Conservation (phyloP, 2,888 invertebrate genomes). For the Leistus spinibarbis region DNA sequence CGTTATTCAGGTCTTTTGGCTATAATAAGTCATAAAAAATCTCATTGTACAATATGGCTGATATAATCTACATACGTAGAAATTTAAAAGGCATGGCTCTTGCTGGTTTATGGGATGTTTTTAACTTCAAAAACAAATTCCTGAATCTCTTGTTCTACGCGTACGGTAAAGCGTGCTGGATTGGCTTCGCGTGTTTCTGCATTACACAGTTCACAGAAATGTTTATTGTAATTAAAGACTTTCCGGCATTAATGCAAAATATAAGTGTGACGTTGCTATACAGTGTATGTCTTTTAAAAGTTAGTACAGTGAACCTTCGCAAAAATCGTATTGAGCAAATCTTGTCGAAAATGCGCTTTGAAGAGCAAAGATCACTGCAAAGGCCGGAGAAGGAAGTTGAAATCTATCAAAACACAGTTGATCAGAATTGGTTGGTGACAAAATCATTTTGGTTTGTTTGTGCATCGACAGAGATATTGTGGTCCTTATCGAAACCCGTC, state of each 20-base stretch:
- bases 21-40: no score
- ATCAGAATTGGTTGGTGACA: conserved; percentile 13
- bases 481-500: conserved; percentile 1
- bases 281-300: not conserved
- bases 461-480: conserved; percentile 2
- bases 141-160: conserved; percentile 3
- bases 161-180: not conserved
- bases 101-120: conserved; percentile 21
- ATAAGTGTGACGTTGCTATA: not conserved
- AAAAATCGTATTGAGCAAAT: not conserved
- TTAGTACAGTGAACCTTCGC: not conserved
- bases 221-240: conserved; percentile 9
- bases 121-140: conserved; percentile 8
- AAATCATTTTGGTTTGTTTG: conserved; percentile 17
- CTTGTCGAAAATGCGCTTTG: not conserved
- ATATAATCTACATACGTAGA: conserved; percentile 15
- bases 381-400: conserved; percentile 8
- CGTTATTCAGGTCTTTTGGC: not conserved
- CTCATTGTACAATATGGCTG: conserved; percentile 2
- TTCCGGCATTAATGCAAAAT: conserved; percentile 16
- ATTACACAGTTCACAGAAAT: conserved; percentile 20
- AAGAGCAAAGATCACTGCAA: conserved; percentile 6
- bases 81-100: conserved; percentile 15
- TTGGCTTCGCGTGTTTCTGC: not conserved
- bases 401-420: not conserved